Percentiles rank a stretch among this genome's conserved stretches.
These are phyloP conservation scores for Mimas tiliae DNA, from an alignment of 2,888 invertebrate species.

Conservation along the genomic window DNA sequence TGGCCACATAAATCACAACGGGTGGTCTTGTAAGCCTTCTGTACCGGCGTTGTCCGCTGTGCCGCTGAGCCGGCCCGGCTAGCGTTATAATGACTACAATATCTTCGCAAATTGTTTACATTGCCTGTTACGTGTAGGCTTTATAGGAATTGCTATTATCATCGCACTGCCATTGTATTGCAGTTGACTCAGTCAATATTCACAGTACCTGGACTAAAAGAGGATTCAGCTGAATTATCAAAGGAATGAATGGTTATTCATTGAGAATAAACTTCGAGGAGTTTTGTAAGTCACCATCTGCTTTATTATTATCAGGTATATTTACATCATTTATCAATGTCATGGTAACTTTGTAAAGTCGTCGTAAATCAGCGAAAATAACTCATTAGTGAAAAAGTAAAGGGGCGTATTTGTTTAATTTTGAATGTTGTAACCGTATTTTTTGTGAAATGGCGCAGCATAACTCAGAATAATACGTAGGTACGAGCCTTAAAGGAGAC, in stretches of 20 bases:
- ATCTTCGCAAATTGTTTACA: conserved; percentile 31
- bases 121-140: conserved; percentile 20
- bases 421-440: not conserved
- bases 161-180: conserved; percentile 6
- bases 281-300: too few species aligned
- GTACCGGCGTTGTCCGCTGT: conserved; percentile 5
- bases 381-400: not conserved
- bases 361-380: not conserved
- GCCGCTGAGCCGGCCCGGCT: not conserved
- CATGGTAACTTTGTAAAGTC: not conserved
- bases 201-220: not conserved
- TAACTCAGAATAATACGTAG: too few species aligned
- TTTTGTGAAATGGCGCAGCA: not conserved
- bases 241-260: not conserved
- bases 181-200: conserved; percentile 5
- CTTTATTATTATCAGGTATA: not conserved
- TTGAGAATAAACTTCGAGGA: too few species aligned
- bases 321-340: not conserved
- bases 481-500: too few species aligned
- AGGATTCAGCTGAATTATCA: not conserved
- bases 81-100: conserved; percentile 28
- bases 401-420: not conserved
- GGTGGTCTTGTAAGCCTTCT: conserved; percentile 24
- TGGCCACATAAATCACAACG: conserved; percentile 1
- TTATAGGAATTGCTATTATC: conserved; percentile 20